A percentile compares a stretch with the other conserved stretches of the same genome.
These are phyloP conservation scores for Mohoua ochrocephala DNA, from an alignment of 2,113 vertebrate species.

Conservation along the genomic window DNA sequence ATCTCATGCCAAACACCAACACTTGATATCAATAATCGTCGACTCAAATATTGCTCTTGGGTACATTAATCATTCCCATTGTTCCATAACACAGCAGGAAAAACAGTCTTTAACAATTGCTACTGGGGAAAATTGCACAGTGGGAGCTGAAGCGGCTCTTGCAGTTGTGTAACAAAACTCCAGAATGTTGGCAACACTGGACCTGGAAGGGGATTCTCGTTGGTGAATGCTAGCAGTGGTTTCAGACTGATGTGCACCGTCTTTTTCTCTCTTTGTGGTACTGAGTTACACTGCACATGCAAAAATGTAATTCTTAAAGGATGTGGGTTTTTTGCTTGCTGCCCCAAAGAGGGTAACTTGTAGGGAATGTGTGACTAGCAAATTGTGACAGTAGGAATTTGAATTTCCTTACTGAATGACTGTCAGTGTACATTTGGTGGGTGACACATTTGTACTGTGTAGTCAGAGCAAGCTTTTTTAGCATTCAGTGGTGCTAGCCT, in stretches of 20 bases:
- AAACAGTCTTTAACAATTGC: slow-evolving; percentile 12
- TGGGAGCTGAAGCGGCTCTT: slow-evolving; percentile 3
- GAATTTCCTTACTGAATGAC: neutral
- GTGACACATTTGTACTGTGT: neutral
- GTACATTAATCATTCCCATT: slow-evolving; percentile 33
- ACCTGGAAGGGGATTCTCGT: neutral
- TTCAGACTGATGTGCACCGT: neutral
- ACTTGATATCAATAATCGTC: neutral
- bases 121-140: neutral
- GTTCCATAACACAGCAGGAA: slow-evolving; percentile 10
- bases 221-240: neutral
- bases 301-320: neutral
- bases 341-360: neutral
- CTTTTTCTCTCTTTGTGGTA: neutral
- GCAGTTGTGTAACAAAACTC: slow-evolving; percentile 23
- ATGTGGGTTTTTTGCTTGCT: neutral
- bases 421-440: neutral
- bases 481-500: neutral
- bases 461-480: neutral
- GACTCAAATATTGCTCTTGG: neutral
- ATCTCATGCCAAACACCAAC: slow-evolving; percentile 6
- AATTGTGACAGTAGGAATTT: neutral
- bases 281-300: neutral
- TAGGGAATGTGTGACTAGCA: neutral
- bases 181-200: neutral